Evolutionary conservation across 2,797 vertebrate genomes (phyloP).

Genomic region (Chrosomus eos): DNA sequence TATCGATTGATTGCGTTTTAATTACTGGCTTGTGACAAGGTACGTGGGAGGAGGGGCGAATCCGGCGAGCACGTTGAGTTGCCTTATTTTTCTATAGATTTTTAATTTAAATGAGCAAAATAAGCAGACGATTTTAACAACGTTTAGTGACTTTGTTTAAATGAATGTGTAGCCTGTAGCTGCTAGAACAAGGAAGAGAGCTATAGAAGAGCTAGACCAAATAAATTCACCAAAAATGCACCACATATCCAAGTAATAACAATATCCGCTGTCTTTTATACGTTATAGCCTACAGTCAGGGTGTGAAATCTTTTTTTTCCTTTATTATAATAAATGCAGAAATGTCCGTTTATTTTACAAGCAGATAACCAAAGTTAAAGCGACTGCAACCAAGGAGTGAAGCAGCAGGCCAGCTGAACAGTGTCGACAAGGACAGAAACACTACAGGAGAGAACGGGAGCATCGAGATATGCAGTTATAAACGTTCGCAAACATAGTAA

Average conservation of each 20-base stretch:
- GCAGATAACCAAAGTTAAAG: slow-evolving; percentile 49
- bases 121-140: slow-evolving; percentile 36
- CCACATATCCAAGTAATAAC: slow-evolving; percentile 71
- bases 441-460: slow-evolving; percentile 8
- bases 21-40: slow-evolving; percentile 82
- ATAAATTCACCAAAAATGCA: slow-evolving; percentile 64
- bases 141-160: slow-evolving; percentile 64
- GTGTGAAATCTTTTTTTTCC: slow-evolving; percentile 39
- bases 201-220: slow-evolving; percentile 53
- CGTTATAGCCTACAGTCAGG: slow-evolving; percentile 44
- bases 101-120: slow-evolving; percentile 26
- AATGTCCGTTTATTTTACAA: slow-evolving; percentile 19
- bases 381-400: slow-evolving; percentile 21
- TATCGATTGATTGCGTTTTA: slow-evolving; percentile 88
- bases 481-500: slow-evolving; percentile 1
- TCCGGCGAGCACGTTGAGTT: slow-evolving; percentile 70
- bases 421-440: slow-evolving; percentile 15
- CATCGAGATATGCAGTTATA: slow-evolving; percentile 15
- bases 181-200: slow-evolving; percentile 62
- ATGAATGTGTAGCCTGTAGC: slow-evolving; percentile 72
- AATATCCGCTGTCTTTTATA: slow-evolving; percentile 65
- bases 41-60: slow-evolving; percentile 79
- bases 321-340: slow-evolving; percentile 58
- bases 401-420: slow-evolving; percentile 25
- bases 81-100: slow-evolving; percentile 68